Base-by-base conservation (phyloP, 2,888 invertebrate species). In the Metallyticus violacea region DNA sequence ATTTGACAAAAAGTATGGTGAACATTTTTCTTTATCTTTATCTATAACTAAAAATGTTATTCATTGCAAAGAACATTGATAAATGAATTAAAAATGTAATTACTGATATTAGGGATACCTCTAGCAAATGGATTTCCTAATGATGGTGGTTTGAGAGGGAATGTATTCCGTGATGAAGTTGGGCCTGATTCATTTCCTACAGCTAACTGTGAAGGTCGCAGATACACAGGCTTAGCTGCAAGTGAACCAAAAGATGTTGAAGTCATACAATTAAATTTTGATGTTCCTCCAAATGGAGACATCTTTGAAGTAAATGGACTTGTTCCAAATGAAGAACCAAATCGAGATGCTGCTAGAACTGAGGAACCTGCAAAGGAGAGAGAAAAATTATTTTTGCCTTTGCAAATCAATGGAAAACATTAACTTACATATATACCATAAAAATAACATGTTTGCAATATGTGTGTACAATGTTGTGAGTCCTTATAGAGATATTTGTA, bases 191-290 rank as follows among this genome's bases (percentile, higher is more conserved):
- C 87, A 81, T 9, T 27, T 25, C 81, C 87, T 28, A 87, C 85
- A n/a, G 87, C 86, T 26, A 87, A 25, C 80, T 87, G 87, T 29
- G 87, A 87, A 25, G 87, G 87, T 26, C 87, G 87, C 62, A 87
- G 28, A 25, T 81, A 40, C 77, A 87, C 77, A 27, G 87, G 86
- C 77, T 85, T 87, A 6, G 87, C 81, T 30, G 81, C 77, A 9
- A 79, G 22, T 40, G 79, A 40, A 81, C 83, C 83, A 27, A 83
- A 83, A 29, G 76, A 76, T 27, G 83, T 28, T 83, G 83, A 77
- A 29, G 77, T 77, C 7, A 28, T 77, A 77, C 83, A 40, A 28
- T 62, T 83, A n/a, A 83, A 77, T 26, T 83, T 83, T 29, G 83
- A 28, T 26, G 77, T 5, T 77, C 26, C 9, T 25, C 82, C 82